A percentile compares a stretch with the other conserved stretches of the same genome.
phyloP scores from a whole-genome alignment of 2,113 vertebrate genomes.

The Anoplopoma fimbria region DNA sequence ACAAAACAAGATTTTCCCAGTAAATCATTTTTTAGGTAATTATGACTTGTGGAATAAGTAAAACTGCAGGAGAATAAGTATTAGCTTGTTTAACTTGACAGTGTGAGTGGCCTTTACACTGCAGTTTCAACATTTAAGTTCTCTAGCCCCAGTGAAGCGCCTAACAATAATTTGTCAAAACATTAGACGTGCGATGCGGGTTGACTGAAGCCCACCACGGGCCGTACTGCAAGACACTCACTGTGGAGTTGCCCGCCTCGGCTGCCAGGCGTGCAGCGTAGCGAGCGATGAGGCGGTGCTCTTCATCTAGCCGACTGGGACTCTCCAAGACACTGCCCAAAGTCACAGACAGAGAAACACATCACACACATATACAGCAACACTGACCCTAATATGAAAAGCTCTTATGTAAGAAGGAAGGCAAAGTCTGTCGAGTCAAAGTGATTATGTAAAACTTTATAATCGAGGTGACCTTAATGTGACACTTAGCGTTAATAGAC shows the following conservation, averaged over 20 bases:
- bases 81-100: not conserved
- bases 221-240: constrained; percentile 76
- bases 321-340: constrained; percentile 90
- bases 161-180: constrained; percentile 28
- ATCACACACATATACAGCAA: constrained; percentile 35
- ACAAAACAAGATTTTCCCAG: not conserved
- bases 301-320: constrained; percentile 93
- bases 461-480: constrained; percentile 43
- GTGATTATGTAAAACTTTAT: constrained; percentile 26
- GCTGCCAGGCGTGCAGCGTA: constrained; percentile 95
- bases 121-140: not conserved
- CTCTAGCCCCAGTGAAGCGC: not conserved
- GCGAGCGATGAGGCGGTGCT: constrained; percentile 94
- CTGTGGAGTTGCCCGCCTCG: constrained; percentile 90
- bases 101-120: not conserved
- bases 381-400: constrained; percentile 18
- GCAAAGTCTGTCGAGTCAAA: constrained; percentile 17
- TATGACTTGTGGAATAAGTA: not conserved
- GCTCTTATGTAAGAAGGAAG: constrained; percentile 33
- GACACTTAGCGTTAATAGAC: constrained; percentile 35
- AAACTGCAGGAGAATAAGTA: not conserved
- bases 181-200: constrained; percentile 30
- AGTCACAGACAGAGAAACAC: constrained; percentile 54
- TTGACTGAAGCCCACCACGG: constrained; percentile 29
- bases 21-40: not conserved